Conservation (phyloP, 1,140 invertebrate species). For the Atta texana region DNA sequence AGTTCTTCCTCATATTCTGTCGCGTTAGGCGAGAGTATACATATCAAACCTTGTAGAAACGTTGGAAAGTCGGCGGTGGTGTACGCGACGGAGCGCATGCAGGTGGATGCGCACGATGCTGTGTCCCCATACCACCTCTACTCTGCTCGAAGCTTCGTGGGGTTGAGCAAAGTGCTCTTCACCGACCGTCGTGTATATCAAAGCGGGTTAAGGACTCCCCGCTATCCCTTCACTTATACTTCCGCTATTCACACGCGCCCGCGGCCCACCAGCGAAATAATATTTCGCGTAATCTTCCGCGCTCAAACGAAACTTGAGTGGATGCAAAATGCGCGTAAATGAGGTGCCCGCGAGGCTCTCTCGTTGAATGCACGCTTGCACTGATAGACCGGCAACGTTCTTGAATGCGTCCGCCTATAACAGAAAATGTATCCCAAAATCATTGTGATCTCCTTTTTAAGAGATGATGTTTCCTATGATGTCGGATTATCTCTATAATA, state of each 20-base stretch:
- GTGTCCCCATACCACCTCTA: slow-evolving; percentile 2
- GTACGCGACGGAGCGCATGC: slow-evolving; percentile 25
- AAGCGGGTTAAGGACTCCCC: slow-evolving; percentile 69
- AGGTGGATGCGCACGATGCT: slow-evolving; percentile 28
- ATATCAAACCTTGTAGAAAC: slow-evolving; percentile 33
- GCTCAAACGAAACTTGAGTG: slow-evolving; percentile 80
- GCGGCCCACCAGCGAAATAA: slow-evolving; percentile 74
- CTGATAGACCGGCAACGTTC: slow-evolving; percentile 36
- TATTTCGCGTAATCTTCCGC: slow-evolving; percentile 79
- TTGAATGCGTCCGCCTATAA: neutral
- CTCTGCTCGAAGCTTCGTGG: slow-evolving; percentile 39
- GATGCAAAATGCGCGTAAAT: slow-evolving; percentile 80
- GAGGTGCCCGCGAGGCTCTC: slow-evolving; percentile 71
- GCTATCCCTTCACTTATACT: slow-evolving; percentile 26
- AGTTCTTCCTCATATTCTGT: neutral
- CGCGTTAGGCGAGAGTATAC: slow-evolving; percentile 14
- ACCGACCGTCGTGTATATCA: slow-evolving; percentile 69
- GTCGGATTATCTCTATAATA: neutral
- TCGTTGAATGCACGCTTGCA: slow-evolving; percentile 43
- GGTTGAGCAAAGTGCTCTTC: slow-evolving; percentile 64
- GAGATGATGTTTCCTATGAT: neutral
- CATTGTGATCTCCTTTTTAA: neutral
- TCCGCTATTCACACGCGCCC: slow-evolving; percentile 47
- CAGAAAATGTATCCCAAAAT: slow-evolving; percentile 15
- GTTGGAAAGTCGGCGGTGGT: slow-evolving; percentile 13